Base-by-base conservation (phyloP, 2,113 vertebrate genomes). In the Steatornis caripensis region DNA sequence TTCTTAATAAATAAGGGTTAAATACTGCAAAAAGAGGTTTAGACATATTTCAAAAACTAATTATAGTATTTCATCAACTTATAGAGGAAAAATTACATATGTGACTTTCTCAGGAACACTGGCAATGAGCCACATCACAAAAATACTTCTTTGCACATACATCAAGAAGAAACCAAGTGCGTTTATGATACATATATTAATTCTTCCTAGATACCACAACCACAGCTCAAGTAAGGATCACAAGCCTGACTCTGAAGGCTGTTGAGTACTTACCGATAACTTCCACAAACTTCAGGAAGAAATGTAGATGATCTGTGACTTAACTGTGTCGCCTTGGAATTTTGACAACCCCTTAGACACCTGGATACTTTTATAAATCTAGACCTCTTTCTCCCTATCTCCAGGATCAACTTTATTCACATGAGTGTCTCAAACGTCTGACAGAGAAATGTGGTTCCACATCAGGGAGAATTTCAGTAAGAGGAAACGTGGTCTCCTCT, bases 41-140 rank as follows among this genome's bases (percentile, higher is more conserved):
- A 92, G 75, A 84, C 90, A 81, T 57, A 57, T 57, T 95, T 86
- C 34, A 54, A 11, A 69, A 61, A 34, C 61, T 95, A 88, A 94
- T 93, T 85, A 83, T 48, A 84, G 58, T 57, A 76, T 78, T 93
- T 81, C 72, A 88, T 51, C 61, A 89, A 30, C 12, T 68, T 87
- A 90, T 22, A 87, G 75, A 87, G 34, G 57, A 71, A 95, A 85
- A 89, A 70, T 24, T 75, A 77, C 66, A 45, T 87, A 71, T 78
- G 95, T 61, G 92, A 89, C 76, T 97, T 96, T 95, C 89, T 94
- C 81, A 83, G 88, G 90, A 96, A 89, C 81, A 62, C 62, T 93
- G 95, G 96, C 70, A 95, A 70, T 18, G 21, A 93, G 87, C 94
- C 95, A 95, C 45, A 69, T 55, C 55, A 83, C 85, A 84, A 89